These are phyloP conservation scores for Tryphoninae sp. DNA, from an alignment of 2,888 invertebrate genomes.

Conservation along the genomic window DNA sequence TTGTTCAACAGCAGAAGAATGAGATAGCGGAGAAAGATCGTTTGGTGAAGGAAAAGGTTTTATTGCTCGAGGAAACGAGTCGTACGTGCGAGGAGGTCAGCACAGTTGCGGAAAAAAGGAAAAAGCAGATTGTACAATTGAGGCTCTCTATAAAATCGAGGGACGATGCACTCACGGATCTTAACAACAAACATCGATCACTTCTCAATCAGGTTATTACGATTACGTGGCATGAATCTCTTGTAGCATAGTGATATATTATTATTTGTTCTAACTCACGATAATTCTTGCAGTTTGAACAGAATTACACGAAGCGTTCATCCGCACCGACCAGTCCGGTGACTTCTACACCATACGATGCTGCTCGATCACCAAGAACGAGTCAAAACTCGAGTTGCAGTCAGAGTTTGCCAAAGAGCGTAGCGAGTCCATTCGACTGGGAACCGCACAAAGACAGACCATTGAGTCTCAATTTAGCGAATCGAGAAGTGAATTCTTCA, in stretches of 20 bases:
- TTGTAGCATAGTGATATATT: neutral
- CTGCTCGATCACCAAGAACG: constrained; percentile 66
- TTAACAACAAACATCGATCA: constrained; percentile 80
- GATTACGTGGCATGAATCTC: constrained; percentile 19
- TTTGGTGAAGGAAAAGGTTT: constrained; percentile 74
- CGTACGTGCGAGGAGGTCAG: constrained; percentile 75
- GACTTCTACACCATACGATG: constrained; percentile 68
- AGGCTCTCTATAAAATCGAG: constrained; percentile 79
- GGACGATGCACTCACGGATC: constrained; percentile 81
- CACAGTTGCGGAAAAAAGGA: constrained; percentile 79
- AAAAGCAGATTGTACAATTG: constrained; percentile 81
- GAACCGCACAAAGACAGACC: constrained; percentile 71
- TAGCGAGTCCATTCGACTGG: constrained; percentile 70
- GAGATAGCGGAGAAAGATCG: constrained; percentile 76
- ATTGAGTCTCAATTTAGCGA: constrained; percentile 55
- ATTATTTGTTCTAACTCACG: constrained; percentile 6
- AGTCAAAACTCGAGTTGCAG: constrained; percentile 66
- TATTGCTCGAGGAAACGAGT: constrained; percentile 74
- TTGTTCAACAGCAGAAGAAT: constrained; percentile 74
- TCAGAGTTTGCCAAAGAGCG: constrained; percentile 69
- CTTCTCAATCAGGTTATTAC: constrained; percentile 76
- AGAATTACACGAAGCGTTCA: constrained; percentile 71
- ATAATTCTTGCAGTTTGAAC: constrained; percentile 74
- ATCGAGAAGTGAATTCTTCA: constrained; percentile 39
- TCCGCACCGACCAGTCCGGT: constrained; percentile 76